These are phyloP conservation scores for Mycteria americana DNA, from an alignment of 2,797 vertebrate genomes.

Conservation along the genomic window DNA sequence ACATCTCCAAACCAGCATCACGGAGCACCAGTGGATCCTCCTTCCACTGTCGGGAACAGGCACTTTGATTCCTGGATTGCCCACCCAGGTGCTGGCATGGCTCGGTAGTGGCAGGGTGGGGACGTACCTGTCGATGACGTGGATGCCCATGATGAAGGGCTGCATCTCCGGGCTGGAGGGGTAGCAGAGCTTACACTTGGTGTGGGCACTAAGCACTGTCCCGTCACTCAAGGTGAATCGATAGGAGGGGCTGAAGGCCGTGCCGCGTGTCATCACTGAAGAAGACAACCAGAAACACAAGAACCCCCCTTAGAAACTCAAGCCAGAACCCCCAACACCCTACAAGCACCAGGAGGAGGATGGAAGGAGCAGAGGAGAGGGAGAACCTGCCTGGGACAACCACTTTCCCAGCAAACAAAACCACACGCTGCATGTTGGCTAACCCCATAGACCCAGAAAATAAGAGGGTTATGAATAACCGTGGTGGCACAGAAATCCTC, in stretches of 20 bases:
- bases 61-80: not conserved
- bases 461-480: not conserved
- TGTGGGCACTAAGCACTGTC: conserved; percentile 92
- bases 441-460: not conserved
- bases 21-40: not conserved
- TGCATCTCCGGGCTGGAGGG: conserved; percentile 92
- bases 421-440: rapidly evolving
- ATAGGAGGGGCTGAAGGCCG: conserved; percentile 92
- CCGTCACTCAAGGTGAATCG: conserved; percentile 92
- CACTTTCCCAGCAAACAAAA: not conserved
- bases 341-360: not conserved
- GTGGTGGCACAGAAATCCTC: not conserved
- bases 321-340: not conserved
- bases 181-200: conserved; percentile 97
- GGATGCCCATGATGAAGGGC: conserved; percentile 97
- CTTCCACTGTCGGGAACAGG: not conserved
- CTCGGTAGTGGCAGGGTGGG: rapidly evolving
- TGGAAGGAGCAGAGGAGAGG: not conserved
- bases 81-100: not conserved
- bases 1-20: not conserved
- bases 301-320: not conserved
- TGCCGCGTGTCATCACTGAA: conserved; percentile 92
- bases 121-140: conserved; percentile 94
- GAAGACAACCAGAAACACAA: not conserved
- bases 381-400: not conserved